Evolutionary conservation across 1,140 invertebrate species (phyloP).

Genomic region (Heliconius himera): DNA sequence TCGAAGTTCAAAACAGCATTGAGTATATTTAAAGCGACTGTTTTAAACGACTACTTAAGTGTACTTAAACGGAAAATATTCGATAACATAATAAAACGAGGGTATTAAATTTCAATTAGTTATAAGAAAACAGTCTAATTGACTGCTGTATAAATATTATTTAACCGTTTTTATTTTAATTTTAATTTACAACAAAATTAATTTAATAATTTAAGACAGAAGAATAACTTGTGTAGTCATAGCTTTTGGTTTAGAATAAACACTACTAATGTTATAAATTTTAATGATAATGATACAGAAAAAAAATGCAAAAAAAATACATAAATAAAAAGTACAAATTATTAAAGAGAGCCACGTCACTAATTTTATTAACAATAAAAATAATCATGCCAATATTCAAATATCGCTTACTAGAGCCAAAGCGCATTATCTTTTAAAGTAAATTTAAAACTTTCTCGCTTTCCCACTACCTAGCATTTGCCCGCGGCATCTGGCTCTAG

Average conservation of each 20-base stretch:
- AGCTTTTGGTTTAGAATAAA: too few relatives aligned
- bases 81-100: not conserved
- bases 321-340: too few relatives aligned
- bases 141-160: not conserved
- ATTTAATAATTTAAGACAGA: too few relatives aligned
- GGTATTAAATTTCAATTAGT: conserved; percentile 5
- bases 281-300: too few relatives aligned
- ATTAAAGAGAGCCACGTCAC: too few relatives aligned
- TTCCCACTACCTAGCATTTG: conserved; percentile 10
- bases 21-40: conserved; percentile 4
- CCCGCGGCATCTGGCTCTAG: not conserved
- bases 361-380: not conserved
- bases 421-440: conserved; percentile 5
- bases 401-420: not conserved
- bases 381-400: not conserved
- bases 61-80: not conserved
- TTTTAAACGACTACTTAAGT: not conserved
- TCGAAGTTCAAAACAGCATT: conserved; percentile 35
- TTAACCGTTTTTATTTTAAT: too few relatives aligned
- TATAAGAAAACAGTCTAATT: not conserved
- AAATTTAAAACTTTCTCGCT: conserved; percentile 9
- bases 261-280: too few relatives aligned
- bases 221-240: too few relatives aligned
- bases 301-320: too few relatives aligned
- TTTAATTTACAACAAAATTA: too few relatives aligned